Evolutionary conservation across 1,140 invertebrate genomes (phyloP).

Genomic region (Drosophila sechellia): DNA sequence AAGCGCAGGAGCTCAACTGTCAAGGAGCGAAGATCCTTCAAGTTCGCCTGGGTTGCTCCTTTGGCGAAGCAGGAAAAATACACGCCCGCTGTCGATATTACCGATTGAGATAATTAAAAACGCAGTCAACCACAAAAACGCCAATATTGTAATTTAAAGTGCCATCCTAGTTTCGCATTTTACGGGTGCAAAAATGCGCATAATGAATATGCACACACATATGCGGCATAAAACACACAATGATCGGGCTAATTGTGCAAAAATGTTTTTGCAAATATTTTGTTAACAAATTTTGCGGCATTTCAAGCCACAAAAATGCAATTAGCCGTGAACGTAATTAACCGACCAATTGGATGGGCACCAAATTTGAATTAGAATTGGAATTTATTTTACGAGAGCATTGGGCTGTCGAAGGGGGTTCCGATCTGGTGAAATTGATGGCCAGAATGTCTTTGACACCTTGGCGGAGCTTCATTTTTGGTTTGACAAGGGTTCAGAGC

Average conservation of each 20-base stretch:
- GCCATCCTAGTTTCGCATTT: conserved; percentile 25
- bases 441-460: conserved; percentile 67
- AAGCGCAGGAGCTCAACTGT: neutral
- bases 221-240: conserved; percentile 34
- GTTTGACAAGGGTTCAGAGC: conserved; percentile 66
- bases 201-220: conserved; percentile 1
- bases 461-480: conserved; percentile 55
- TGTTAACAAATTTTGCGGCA: conserved; percentile 54
- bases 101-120: conserved; percentile 44
- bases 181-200: neutral
- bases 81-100: neutral
- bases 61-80: neutral
- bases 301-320: conserved; percentile 65
- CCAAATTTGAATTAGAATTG: conserved; percentile 34
- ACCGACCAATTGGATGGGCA: conserved; percentile 38
- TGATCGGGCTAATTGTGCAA: conserved; percentile 57
- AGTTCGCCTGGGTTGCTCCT: conserved; percentile 8
- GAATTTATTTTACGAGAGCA: conserved; percentile 22
- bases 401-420: conserved; percentile 37
- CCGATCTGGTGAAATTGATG: conserved; percentile 57
- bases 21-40: conserved; percentile 6
- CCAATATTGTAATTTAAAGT: conserved; percentile 45
- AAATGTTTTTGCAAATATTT: conserved; percentile 62
- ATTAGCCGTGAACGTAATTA: conserved; percentile 62
- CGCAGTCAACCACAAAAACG: conserved; percentile 35